These are phyloP conservation scores for Penaeus monodon DNA, from an alignment of 2,888 invertebrate genomes.

Conservation along the genomic window DNA sequence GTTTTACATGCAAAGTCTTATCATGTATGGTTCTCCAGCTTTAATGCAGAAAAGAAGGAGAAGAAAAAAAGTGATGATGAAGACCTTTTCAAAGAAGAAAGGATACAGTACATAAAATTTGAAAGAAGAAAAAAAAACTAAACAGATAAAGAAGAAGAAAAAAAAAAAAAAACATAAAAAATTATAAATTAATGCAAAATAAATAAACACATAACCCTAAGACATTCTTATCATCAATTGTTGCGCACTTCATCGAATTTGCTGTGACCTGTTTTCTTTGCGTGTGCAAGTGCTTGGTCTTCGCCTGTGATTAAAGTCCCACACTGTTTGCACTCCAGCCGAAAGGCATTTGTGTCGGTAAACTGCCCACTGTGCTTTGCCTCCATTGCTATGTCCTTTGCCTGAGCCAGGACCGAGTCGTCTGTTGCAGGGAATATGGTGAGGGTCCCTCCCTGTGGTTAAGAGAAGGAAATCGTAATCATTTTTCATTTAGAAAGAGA, in stretches of 20 bases:
- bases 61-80: too few species aligned
- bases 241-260: slow-evolving; percentile 48
- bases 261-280: slow-evolving; percentile 49
- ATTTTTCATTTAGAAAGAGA: too few species aligned
- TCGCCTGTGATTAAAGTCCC: slow-evolving; percentile 54
- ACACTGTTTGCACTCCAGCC: slow-evolving; percentile 59
- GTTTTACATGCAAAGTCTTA: too few species aligned
- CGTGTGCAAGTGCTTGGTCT: slow-evolving; percentile 53
- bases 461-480: neutral
- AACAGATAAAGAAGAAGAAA: too few species aligned
- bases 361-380: slow-evolving; percentile 77
- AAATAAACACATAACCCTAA: slow-evolving; percentile 10
- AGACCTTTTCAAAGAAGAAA: too few species aligned
- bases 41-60: too few species aligned
- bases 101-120: too few species aligned
- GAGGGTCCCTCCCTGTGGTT: slow-evolving; percentile 76
- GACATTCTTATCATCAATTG: slow-evolving; percentile 34
- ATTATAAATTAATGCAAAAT: slow-evolving; percentile 6
- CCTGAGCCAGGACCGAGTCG: slow-evolving; percentile 80
- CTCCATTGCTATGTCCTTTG: slow-evolving; percentile 86
- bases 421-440: slow-evolving; percentile 87
- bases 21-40: too few species aligned
- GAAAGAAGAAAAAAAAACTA: too few species aligned
- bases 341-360: slow-evolving; percentile 59
- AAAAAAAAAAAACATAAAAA: neutral